Conservation (phyloP, 2,888 invertebrate species). For the Ochropacha duplaris region DNA sequence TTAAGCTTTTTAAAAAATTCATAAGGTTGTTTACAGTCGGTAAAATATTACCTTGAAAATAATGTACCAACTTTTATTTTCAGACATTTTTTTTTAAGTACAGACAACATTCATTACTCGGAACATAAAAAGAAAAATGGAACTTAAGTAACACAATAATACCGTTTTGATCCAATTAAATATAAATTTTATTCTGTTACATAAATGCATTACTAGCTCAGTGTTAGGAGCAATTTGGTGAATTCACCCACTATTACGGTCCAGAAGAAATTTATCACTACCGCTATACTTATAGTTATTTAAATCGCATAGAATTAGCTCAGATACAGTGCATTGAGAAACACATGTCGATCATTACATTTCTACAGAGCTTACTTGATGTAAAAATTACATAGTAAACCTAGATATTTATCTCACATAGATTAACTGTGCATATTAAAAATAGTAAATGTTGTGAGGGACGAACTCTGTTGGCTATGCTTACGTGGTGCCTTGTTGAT, state of each 20-base stretch:
- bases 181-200: conserved; percentile 11
- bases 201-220: conserved; percentile 25
- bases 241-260: conserved; percentile 36
- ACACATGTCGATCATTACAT: conserved; percentile 34
- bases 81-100: neutral
- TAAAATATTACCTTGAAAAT: neutral
- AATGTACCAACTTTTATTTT: neutral
- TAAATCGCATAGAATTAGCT: conserved; percentile 51
- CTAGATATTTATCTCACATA: neutral
- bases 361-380: conserved; percentile 27
- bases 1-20: neutral
- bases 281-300: conserved; percentile 51
- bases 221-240: conserved; percentile 29
- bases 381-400: neutral
- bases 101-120: neutral
- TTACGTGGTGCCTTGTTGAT: neutral
- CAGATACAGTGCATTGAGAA: conserved; percentile 39
- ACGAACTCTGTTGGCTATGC: neutral
- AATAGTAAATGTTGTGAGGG: neutral
- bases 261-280: conserved; percentile 48
- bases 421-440: neutral
- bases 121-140: neutral
- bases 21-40: neutral
- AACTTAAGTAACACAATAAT: neutral
- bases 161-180: neutral